Evolutionary conservation across 2,888 invertebrate genomes (phyloP).

Genomic region (Lasioglossum morio): DNA sequence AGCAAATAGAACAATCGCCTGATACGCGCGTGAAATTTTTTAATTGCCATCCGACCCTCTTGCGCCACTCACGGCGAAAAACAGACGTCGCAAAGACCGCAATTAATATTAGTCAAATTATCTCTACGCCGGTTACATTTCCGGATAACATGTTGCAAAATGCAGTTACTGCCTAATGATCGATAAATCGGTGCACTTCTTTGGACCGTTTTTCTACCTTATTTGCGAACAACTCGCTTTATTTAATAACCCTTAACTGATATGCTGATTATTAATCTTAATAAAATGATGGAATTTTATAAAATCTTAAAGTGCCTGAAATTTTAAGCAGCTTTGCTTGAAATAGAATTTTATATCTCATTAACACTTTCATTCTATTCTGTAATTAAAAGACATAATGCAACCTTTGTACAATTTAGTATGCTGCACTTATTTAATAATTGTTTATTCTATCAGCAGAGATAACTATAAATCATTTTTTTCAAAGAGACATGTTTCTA

Average conservation of each 20-base stretch:
- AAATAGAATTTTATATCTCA: not conserved
- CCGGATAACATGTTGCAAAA: not conserved
- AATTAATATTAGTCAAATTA: slow-evolving; percentile 10
- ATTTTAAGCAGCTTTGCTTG: not conserved
- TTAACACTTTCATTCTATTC: not conserved
- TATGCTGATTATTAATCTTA: not conserved
- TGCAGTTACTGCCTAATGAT: not conserved
- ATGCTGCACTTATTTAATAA: too few relatives aligned
- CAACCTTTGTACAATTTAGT: too few relatives aligned
- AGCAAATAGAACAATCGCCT: slow-evolving; percentile 31
- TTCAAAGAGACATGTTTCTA: not conserved
- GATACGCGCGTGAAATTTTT: slow-evolving; percentile 25
- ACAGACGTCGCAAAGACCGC: slow-evolving; percentile 27
- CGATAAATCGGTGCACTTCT: not conserved
- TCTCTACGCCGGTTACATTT: slow-evolving; percentile 4
- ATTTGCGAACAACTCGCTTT: not conserved
- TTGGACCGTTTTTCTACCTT: not conserved
- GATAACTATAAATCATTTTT: not conserved
- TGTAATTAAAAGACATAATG: not conserved
- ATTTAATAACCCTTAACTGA: not conserved
- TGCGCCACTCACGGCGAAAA: slow-evolving; percentile 9
- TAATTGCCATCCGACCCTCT: slow-evolving; percentile 23
- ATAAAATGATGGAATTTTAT: not conserved
- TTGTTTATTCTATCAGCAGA: too few relatives aligned
- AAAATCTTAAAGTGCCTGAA: not conserved